Evolutionary conservation across 1,140 invertebrate species (phyloP).

Genomic region (Rhynchophorus ferrugineus): DNA sequence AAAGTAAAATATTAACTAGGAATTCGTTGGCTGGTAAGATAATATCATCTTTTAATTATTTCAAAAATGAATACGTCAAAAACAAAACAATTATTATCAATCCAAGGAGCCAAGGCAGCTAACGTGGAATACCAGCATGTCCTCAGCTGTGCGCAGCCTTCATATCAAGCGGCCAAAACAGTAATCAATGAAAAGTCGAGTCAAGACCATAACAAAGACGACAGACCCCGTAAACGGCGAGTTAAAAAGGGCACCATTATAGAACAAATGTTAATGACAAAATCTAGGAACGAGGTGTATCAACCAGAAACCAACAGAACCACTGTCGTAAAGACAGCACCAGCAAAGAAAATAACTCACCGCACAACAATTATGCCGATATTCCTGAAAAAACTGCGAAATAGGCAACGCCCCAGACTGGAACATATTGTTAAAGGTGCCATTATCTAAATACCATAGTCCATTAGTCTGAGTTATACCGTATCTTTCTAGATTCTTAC

Average conservation of each 20-base stretch:
- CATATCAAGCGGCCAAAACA: slow-evolving; percentile 3
- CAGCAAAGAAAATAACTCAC: slow-evolving; percentile 3
- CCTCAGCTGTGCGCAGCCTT: slow-evolving; percentile 17
- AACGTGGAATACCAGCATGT: slow-evolving; percentile 20
- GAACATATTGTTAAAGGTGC: too few species aligned
- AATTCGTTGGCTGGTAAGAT: slow-evolving; percentile 7
- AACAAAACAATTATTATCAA: too few species aligned
- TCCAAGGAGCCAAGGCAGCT: slow-evolving; percentile 6
- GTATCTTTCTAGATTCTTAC: too few species aligned
- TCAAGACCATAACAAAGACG: neutral
- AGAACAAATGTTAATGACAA: slow-evolving; percentile 6
- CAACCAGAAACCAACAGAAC: neutral
- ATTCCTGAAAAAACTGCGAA: slow-evolving; percentile 18
- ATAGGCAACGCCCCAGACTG: slow-evolving; percentile 3
- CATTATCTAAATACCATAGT: too few species aligned
- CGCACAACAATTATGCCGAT: slow-evolving; percentile 23
- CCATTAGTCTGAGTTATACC: too few species aligned
- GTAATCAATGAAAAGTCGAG: neutral
- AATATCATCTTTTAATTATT: slow-evolving; percentile 4
- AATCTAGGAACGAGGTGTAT: neutral
- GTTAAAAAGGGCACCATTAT: slow-evolving; percentile 6
- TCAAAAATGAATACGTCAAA: too few species aligned
- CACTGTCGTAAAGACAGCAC: slow-evolving; percentile 1
- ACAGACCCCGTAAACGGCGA: neutral
- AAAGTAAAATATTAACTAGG: slow-evolving; percentile 11